Conservation (phyloP, 1,140 invertebrate species). For the Schlechtendalia chinensis region DNA sequence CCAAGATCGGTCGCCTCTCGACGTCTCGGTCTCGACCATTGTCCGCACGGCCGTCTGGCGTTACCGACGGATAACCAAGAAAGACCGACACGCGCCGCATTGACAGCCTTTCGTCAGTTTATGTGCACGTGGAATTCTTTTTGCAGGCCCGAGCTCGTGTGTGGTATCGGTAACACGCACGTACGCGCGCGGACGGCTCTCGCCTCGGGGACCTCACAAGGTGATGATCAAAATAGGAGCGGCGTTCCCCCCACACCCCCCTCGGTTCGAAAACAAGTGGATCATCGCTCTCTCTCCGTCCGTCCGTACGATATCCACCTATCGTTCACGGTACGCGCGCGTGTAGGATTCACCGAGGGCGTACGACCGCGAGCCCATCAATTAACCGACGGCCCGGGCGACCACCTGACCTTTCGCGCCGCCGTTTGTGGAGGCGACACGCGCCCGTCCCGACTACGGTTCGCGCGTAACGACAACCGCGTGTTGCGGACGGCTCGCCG, state of each 20-base stretch:
- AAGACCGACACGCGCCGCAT: too few relatives aligned
- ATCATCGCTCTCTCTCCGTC: neutral
- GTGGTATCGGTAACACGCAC: too few relatives aligned
- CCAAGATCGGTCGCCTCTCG: too few relatives aligned
- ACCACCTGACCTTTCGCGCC: neutral
- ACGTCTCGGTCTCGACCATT: too few relatives aligned
- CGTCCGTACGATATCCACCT: neutral
- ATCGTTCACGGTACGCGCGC: neutral
- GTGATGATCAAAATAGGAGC: slow-evolving; percentile 35
- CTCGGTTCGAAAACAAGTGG: slow-evolving; percentile 40
- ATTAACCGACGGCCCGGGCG: slow-evolving; percentile 4
- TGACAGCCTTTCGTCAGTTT: too few relatives aligned
- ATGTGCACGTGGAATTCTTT: too few relatives aligned
- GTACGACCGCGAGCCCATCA: slow-evolving; percentile 37
- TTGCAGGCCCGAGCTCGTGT: too few relatives aligned
- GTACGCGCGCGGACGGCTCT: neutral
- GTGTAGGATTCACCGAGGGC: slow-evolving; percentile 42
- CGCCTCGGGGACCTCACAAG: slow-evolving; percentile 35
- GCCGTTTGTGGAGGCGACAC: slow-evolving; percentile 2
- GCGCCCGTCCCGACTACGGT: neutral
- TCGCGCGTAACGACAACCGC: neutral
- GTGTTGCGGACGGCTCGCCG: too few relatives aligned
- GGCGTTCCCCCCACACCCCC: neutral
- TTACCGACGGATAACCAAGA: too few relatives aligned
- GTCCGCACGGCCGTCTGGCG: too few relatives aligned